Evolutionary conservation across 1,140 invertebrate species (phyloP).

Genomic region (Scylla paramamosain): DNA sequence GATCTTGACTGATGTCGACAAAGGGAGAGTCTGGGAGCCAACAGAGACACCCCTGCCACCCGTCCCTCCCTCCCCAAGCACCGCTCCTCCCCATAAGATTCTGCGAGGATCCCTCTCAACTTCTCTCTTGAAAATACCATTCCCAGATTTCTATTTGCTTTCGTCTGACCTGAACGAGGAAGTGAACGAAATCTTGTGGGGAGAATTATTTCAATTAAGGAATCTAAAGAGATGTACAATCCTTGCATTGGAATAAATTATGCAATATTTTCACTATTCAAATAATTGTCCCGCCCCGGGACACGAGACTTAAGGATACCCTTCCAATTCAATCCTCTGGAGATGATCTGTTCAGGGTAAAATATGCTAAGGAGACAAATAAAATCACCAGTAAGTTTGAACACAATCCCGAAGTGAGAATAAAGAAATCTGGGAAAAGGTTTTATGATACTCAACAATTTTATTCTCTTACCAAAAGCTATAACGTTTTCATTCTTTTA

Average conservation of each 20-base stretch:
- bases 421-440: background rate
- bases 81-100: background rate
- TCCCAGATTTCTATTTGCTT: conserved; percentile 4
- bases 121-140: conserved; percentile 5
- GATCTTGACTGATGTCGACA: conserved; percentile 21
- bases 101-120: background rate
- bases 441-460: background rate
- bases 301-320: background rate
- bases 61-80: background rate
- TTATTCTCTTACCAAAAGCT: background rate
- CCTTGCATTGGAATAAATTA: background rate
- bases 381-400: background rate
- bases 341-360: background rate
- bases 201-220: background rate
- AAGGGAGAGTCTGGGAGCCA: conserved; percentile 18
- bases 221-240: background rate
- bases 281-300: background rate
- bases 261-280: background rate
- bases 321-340: background rate
- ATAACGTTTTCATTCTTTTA: background rate
- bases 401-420: background rate
- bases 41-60: background rate
- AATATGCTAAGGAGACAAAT: background rate
- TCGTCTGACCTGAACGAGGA: background rate
- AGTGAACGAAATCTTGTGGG: background rate